Conservation (phyloP, 2,113 vertebrate genomes). For the Lepidothrix coronata region DNA sequence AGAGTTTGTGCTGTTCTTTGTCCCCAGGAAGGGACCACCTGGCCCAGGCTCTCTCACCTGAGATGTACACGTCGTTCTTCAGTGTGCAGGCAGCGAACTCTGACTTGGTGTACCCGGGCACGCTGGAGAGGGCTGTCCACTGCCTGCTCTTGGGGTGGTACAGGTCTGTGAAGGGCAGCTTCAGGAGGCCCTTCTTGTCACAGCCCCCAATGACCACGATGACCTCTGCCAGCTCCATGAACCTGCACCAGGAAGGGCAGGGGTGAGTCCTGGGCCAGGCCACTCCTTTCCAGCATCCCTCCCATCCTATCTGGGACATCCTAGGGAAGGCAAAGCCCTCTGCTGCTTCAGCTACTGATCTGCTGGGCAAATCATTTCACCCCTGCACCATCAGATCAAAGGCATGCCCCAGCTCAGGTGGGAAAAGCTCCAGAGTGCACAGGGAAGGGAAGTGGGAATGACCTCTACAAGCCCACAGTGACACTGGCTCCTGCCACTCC, state of each 20-base stretch:
- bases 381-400: not conserved
- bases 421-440: not conserved
- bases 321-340: not conserved
- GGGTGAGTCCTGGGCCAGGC: not conserved
- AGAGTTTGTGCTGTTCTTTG: not conserved
- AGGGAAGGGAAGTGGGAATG: not conserved
- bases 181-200: slow-evolving; percentile 75
- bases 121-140: slow-evolving; percentile 73
- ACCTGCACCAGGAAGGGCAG: slow-evolving; percentile 50
- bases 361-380: not conserved
- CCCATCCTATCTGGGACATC: not conserved
- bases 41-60: slow-evolving; percentile 68
- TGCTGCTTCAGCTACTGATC: not conserved
- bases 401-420: not conserved
- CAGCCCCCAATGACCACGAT: slow-evolving; percentile 81
- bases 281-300: not conserved
- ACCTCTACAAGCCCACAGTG: not conserved
- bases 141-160: slow-evolving; percentile 71
- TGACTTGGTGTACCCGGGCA: slow-evolving; percentile 79
- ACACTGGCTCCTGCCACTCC: not conserved
- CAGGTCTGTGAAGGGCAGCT: slow-evolving; percentile 73
- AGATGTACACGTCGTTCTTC: slow-evolving; percentile 82
- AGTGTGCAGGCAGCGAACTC: slow-evolving; percentile 80
- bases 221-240: slow-evolving; percentile 76
- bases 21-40: not conserved